Conservation (phyloP, 2,888 invertebrate species). For the Caenorhabditis sulstoni region DNA sequence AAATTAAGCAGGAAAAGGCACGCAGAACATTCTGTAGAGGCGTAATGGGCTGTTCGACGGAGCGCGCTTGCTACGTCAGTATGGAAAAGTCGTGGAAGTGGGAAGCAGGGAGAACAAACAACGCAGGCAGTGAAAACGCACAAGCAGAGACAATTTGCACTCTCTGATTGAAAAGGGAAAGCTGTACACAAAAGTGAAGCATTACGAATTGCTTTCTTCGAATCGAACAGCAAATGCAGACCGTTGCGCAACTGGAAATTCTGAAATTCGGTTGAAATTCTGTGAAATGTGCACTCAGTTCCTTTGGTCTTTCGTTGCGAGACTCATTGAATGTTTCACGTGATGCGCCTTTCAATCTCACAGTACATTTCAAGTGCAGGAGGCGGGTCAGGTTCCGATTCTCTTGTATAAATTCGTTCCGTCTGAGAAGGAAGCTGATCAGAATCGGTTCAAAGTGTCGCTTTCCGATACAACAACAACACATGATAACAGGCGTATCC, state of each 20-base stretch:
- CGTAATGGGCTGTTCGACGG: constrained; percentile 24
- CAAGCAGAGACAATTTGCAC: constrained; percentile 1
- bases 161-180: constrained; percentile 19
- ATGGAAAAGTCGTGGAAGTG: constrained; percentile 16
- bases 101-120: constrained; percentile 6
- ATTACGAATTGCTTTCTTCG: no score
- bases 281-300: constrained; percentile 14
- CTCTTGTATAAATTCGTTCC: constrained; percentile 11
- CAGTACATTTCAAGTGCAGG: constrained; percentile 1
- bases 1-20: constrained; percentile 12
- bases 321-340: not conserved
- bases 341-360: not conserved
- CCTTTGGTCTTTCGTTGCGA: not conserved
- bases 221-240: not conserved
- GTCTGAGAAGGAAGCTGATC: constrained; percentile 13
- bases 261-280: not conserved
- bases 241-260: not conserved
- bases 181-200: not conserved
- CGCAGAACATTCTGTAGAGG: constrained; percentile 9
- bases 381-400: constrained; percentile 9
- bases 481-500: constrained; percentile 54
- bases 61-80: constrained; percentile 14
- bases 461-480: constrained; percentile 19
- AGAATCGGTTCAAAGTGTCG: constrained; percentile 34
- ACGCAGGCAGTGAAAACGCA: constrained; percentile 5